phyloP scores from a whole-genome alignment of 2,888 invertebrate species.

The Ophion obscuratus region DNA sequence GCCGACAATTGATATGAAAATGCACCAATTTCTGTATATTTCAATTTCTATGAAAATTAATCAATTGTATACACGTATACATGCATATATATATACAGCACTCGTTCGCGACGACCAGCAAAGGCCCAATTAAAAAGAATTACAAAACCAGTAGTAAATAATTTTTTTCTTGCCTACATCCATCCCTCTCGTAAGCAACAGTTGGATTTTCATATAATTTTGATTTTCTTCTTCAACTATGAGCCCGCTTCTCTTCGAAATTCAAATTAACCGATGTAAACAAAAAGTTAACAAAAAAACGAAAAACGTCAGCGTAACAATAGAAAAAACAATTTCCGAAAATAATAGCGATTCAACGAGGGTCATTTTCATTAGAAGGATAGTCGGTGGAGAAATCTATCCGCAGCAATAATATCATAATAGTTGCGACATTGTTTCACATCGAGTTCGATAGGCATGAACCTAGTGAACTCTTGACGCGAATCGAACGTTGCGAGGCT shows the following conservation, averaged over 20 bases:
- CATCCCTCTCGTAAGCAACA: neutral
- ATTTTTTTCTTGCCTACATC: neutral
- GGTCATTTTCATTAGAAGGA: neutral
- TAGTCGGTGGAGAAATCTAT: neutral
- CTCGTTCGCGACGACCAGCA: neutral
- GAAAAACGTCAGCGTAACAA: neutral
- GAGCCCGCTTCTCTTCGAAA: no score
- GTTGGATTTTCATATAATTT: no score
- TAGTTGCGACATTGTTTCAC: conserved; percentile 14
- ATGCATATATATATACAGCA: no score
- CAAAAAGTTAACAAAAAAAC: neutral
- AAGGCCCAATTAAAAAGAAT: neutral
- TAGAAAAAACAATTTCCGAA: neutral
- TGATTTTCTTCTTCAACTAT: no score
- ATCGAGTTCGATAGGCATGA: conserved; percentile 1
- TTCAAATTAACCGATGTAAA: no score
- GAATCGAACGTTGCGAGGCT: conserved; percentile 46
- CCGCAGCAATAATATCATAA: neutral
- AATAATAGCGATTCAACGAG: neutral
- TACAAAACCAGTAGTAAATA: neutral
- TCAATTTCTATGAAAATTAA: no score
- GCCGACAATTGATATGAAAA: no score
- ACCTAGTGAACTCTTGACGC: conserved; percentile 45
- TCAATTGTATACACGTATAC: no score
- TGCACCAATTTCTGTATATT: no score